Base-by-base conservation (phyloP, 2,888 invertebrate species). In the Tenthredo distinguenda region DNA sequence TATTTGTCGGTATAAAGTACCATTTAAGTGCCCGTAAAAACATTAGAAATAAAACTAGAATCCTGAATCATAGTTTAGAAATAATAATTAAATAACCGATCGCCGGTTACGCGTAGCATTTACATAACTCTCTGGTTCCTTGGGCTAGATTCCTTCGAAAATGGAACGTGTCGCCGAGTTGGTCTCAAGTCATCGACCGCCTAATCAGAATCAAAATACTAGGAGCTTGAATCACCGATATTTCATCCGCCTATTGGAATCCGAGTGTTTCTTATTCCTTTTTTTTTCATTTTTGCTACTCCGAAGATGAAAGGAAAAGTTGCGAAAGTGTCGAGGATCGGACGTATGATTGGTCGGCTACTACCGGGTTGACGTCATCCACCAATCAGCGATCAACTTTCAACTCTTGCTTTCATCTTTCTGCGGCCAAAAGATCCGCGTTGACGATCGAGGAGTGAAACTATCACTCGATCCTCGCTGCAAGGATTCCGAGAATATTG, bases 331-430 rank as follows among this genome's bases (percentile, higher is more conserved):
- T 40, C 40, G 7, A 50, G 81, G 81, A 62, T 77, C n/a, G 40
- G 47, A 18, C 50, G 12, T 18, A 18, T 47, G 83, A 83, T 83
- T 83, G 83, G 83, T 71, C n/a, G 43, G 26, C 50, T 31, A 83
- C 83, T 83, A 83, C 83, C 83, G 83, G 83, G 83, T 83, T 83
- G 83, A 83, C 68, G 83, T 68, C 83, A 71, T 71, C 83, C 18
- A 50, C 83, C 83, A 83, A 83, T 83, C 65, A 83, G 50, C 83
- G 71, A 65, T 83, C 47, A 83, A 83, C 83, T 83, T 83, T 83
- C 83, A 83, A 83, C 83, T 83, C 34, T 83, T 83, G 83, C 83
- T 83, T 83, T 83, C 83, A 83, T 83, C 83, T 68, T 71, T 71
- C 47, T 34, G 40, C 71, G 47, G 71, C 47, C 83, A 47, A 83